These are phyloP conservation scores for Neelides sp. DNA, from an alignment of 1,140 invertebrate species.

Conservation along the genomic window DNA sequence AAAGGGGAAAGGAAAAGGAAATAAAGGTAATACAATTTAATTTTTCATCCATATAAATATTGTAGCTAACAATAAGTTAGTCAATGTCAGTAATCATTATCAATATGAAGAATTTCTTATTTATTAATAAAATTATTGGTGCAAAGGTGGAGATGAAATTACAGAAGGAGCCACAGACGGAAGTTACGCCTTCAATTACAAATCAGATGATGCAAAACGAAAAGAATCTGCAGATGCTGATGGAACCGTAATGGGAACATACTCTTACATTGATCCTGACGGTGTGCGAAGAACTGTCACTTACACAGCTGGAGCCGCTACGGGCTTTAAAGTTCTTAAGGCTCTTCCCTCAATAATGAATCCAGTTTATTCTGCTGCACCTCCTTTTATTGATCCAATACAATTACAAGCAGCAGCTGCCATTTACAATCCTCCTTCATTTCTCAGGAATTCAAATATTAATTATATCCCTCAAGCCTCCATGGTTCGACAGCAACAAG, in stretches of 20 bases:
- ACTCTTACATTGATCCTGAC: conserved; percentile 34
- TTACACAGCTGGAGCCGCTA: conserved; percentile 34
- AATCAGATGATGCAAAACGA: conserved; percentile 29
- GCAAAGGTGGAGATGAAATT: too few relatives aligned
- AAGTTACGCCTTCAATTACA: conserved; percentile 21
- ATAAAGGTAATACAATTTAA: too few relatives aligned
- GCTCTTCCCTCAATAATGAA: conserved; percentile 1
- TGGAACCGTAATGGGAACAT: conserved; percentile 33
- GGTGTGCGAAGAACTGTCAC: conserved; percentile 32
- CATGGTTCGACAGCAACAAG: too few relatives aligned
- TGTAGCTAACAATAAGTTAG: too few relatives aligned
- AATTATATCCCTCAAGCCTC: too few relatives aligned
- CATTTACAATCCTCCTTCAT: too few relatives aligned
- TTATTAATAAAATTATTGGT: too few relatives aligned
- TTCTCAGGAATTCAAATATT: too few relatives aligned
- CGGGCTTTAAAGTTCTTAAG: conserved; percentile 10
- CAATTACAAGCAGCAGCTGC: background rate
- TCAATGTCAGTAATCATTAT: too few relatives aligned
- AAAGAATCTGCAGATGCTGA: conserved; percentile 26
- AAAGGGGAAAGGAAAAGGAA: too few relatives aligned
- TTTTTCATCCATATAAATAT: too few relatives aligned
- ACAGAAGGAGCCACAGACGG: conserved; percentile 6
- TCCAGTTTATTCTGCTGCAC: conserved; percentile 1
- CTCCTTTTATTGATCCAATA: background rate
- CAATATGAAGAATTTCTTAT: too few relatives aligned